Conservation (phyloP, 1,140 invertebrate species). For the Stratiolaelaps scimitus region DNA sequence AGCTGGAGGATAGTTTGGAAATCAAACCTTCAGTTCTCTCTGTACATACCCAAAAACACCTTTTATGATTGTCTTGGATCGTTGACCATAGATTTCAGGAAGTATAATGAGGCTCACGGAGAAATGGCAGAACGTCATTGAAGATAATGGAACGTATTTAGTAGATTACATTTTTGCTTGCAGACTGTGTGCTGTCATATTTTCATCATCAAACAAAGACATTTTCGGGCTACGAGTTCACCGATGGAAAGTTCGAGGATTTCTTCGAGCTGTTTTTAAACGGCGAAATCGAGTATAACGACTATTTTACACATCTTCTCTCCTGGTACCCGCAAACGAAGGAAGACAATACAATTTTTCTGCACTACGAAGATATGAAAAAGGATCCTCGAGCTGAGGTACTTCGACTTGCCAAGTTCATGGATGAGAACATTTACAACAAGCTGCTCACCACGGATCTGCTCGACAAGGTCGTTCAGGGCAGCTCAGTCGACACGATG, state of each 20-base stretch:
- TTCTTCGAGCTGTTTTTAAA: slow-evolving; percentile 32
- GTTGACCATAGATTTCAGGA: no score
- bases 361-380: slow-evolving; percentile 37
- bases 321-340: slow-evolving; percentile 34
- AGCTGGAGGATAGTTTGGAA: no score
- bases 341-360: slow-evolving; percentile 36
- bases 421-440: slow-evolving; percentile 24
- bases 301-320: slow-evolving; percentile 32
- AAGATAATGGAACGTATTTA: no score
- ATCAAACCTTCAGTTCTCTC: no score
- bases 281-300: slow-evolving; percentile 30
- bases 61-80: no score
- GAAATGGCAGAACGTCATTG: no score
- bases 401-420: slow-evolving; percentile 28
- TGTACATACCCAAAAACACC: no score
- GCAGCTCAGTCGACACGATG: not conserved
- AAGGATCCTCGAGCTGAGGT: slow-evolving; percentile 27
- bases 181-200: slow-evolving; percentile 29
- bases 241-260: slow-evolving; percentile 30
- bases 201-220: slow-evolving; percentile 27
- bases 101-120: no score
- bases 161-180: no score
- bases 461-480: not conserved
- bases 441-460: not conserved
- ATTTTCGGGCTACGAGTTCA: not conserved